Base-by-base conservation (phyloP, 2,888 invertebrate genomes). In the Drosophila sordidula region DNA sequence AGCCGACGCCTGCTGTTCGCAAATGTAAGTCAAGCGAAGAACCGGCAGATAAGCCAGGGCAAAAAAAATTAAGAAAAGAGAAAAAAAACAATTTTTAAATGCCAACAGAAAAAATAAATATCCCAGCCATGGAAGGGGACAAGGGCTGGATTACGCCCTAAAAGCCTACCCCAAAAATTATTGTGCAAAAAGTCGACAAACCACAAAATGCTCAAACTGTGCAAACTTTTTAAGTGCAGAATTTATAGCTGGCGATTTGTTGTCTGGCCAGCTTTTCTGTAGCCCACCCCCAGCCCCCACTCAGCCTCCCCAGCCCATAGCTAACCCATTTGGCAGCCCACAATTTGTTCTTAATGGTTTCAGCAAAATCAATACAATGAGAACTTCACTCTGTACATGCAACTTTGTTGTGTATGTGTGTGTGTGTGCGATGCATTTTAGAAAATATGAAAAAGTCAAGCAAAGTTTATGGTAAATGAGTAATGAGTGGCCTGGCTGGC, bases 401-500 rank as follows among this genome's bases (percentile, higher is more conserved):
- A 14, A 11, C 42, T n/a, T 2, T 8, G 6, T 42, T 50, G 14
- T 41, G 16, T 38, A 14, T 16, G 29, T 49, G 25, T 55, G 34
- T 56, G 22, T 38, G 50, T 57, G 42, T 68, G 58, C 41, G 52
- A 36, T 73, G 77, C 66, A 78, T 75, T 86, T 80, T 71, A 70
- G 81, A 80, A 87, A 79, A 82, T 87, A 87, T 82, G 86, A 85
- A 85, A 85, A 85, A 87, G 88, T 87, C 79, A 74, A 70, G 75
- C 64, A 87, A 85, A 85, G 75, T 85, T 85, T 78, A 79, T 75
- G 75, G 83, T 78, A 79, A 87, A 87, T 85, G 84, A 85, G 83
- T 78, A 85, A 85, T 87, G 88, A 87, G 88, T 85, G 79, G 74
- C 64, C 80, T 72, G 75, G 62, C 66, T 66, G 78, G 74, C 59